Percentiles rank a stretch among this genome's conserved stretches.
Conservation (phyloP, 2,797 vertebrate genomes). For the Atherinosoma microstoma region DNA sequence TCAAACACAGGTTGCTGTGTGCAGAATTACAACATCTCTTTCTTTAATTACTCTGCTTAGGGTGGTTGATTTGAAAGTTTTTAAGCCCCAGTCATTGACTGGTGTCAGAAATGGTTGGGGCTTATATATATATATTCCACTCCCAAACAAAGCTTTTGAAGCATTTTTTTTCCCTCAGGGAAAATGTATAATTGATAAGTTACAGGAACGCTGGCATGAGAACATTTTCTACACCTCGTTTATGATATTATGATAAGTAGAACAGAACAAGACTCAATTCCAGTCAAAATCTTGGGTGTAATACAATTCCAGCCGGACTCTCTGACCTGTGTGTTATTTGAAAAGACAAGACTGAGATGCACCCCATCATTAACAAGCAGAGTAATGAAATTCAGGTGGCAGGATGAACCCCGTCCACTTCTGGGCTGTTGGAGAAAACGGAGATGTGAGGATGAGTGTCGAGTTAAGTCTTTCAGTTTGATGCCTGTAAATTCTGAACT, state of each 20-base stretch:
- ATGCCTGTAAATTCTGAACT: too few relatives aligned
- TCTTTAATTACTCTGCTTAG: constrained; percentile 39
- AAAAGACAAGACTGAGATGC: constrained; percentile 57
- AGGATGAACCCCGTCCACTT: too few relatives aligned
- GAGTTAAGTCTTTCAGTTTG: too few relatives aligned
- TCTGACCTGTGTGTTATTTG: constrained; percentile 44
- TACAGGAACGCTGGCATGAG: not conserved
- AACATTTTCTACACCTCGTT: not conserved
- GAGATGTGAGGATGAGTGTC: too few relatives aligned
- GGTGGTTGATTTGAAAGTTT: constrained; percentile 27
- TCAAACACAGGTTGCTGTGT: constrained; percentile 45
- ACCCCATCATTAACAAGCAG: constrained; percentile 51
- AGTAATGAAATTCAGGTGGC: constrained; percentile 53
- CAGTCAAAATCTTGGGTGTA: constrained; percentile 18
- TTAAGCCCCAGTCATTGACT: constrained; percentile 20
- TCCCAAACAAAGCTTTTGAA: constrained; percentile 17
- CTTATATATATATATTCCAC: not conserved
- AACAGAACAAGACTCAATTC: constrained; percentile 3
- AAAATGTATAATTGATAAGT: constrained; percentile 6
- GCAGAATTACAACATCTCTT: constrained; percentile 28
- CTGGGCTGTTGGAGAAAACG: too few relatives aligned
- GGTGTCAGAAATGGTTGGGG: not conserved
- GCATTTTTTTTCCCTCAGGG: constrained; percentile 1
- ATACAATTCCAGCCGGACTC: constrained; percentile 35
- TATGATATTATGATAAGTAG: not conserved